Conservation (phyloP, 2,797 vertebrate genomes). For the Silurus aristotelis region DNA sequence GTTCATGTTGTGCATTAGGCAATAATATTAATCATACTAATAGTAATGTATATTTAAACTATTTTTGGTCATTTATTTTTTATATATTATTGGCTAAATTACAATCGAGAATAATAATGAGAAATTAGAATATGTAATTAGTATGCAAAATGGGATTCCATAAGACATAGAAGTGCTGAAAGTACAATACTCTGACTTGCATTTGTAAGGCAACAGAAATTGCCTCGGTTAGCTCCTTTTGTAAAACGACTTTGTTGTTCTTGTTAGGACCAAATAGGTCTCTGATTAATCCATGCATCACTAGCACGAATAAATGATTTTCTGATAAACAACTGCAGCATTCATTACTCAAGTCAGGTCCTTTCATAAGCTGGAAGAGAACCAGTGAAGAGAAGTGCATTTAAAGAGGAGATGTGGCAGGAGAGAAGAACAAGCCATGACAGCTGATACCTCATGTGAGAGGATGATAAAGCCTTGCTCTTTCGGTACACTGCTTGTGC, state of each 20-base stretch:
- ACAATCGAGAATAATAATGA: too few relatives aligned
- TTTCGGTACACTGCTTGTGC: constrained; percentile 14
- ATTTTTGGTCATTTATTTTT: too few relatives aligned
- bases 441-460: constrained; percentile 23
- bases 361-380: constrained; percentile 35
- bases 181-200: too few relatives aligned
- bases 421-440: constrained; percentile 36
- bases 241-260: background rate
- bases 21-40: background rate
- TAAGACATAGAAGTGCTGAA: background rate
- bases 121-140: too few relatives aligned
- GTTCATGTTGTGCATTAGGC: too few relatives aligned
- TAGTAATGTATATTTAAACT: background rate
- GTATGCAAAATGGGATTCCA: background rate
- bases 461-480: constrained; percentile 19
- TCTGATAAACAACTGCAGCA: constrained; percentile 19
- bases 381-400: background rate
- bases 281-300: background rate
- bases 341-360: constrained; percentile 46
- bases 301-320: constrained; percentile 9
- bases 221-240: background rate
- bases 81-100: background rate
- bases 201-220: background rate
- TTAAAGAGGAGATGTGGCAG: constrained; percentile 21
- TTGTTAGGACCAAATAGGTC: too few relatives aligned